phyloP scores from a whole-genome alignment of 1,140 invertebrate species.

The Chelonus insularis region DNA sequence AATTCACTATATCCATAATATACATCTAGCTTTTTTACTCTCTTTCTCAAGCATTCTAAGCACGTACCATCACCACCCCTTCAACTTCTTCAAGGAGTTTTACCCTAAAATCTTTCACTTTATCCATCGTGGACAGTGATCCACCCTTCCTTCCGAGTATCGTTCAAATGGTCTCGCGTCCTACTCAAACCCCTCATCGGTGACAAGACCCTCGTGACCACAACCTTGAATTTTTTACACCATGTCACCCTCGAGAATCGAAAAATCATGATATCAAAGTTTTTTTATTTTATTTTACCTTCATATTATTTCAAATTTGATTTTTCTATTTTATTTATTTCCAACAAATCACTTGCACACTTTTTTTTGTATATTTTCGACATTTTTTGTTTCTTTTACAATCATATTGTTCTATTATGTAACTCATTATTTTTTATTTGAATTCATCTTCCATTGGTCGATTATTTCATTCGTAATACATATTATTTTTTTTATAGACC shows the following conservation, averaged over 20 bases:
- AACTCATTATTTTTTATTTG: too few relatives aligned
- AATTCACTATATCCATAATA: not conserved
- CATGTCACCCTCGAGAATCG: slow-evolving; percentile 9
- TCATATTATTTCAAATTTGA: too few relatives aligned
- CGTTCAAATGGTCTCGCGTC: slow-evolving; percentile 27
- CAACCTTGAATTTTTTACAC: slow-evolving; percentile 21
- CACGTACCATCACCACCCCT: slow-evolving; percentile 47
- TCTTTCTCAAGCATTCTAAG: slow-evolving; percentile 39
- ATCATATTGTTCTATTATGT: too few relatives aligned
- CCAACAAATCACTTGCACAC: too few relatives aligned
- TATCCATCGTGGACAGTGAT: slow-evolving; percentile 56
- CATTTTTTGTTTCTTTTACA: too few relatives aligned
- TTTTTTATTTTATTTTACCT: not conserved
- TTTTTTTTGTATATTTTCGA: too few relatives aligned
- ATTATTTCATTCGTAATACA: too few relatives aligned
- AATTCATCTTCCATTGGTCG: too few relatives aligned
- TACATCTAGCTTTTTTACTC: slow-evolving; percentile 12
- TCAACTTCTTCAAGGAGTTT: slow-evolving; percentile 11
- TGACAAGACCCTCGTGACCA: slow-evolving; percentile 19
- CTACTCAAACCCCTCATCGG: slow-evolving; percentile 14
- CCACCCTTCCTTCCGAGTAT: slow-evolving; percentile 43
- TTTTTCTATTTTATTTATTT: too few relatives aligned
- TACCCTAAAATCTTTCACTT: slow-evolving; percentile 54
- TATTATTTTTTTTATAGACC: too few relatives aligned
- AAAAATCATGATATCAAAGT: slow-evolving; percentile 6